Evolutionary conservation across 1,140 invertebrate species (phyloP).

Genomic region (Philaenus spumarius): DNA sequence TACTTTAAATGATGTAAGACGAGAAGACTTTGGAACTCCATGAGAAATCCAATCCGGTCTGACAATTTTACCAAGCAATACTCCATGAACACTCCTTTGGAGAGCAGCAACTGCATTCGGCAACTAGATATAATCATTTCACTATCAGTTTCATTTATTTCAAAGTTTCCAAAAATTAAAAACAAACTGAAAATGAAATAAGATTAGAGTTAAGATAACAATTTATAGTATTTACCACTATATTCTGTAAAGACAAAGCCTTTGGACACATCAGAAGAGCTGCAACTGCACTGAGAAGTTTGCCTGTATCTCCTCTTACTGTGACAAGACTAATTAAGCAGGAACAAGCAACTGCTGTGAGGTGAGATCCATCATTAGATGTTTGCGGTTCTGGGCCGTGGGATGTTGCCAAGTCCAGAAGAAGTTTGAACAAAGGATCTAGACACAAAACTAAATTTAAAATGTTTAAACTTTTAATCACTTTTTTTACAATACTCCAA

Average conservation of each 20-base stretch:
- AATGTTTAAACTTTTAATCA: no score
- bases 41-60: slow-evolving; percentile 82
- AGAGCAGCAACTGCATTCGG: slow-evolving; percentile 77
- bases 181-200: no score
- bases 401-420: slow-evolving; percentile 67
- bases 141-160: no score
- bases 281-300: slow-evolving; percentile 77
- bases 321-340: slow-evolving; percentile 85
- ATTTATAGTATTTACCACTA: slow-evolving; percentile 53
- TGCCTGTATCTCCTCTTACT: slow-evolving; percentile 89
- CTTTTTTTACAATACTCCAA: no score
- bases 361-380: slow-evolving; percentile 52
- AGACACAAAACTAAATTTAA: slow-evolving; percentile 28
- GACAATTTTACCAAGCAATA: slow-evolving; percentile 73
- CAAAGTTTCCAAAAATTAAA: no score
- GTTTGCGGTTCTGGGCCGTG: slow-evolving; percentile 45
- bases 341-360: slow-evolving; percentile 82
- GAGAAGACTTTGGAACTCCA: slow-evolving; percentile 72
- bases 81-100: slow-evolving; percentile 83
- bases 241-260: slow-evolving; percentile 66
- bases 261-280: slow-evolving; percentile 82
- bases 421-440: slow-evolving; percentile 70
- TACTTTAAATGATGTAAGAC: slow-evolving; percentile 63
- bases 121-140: slow-evolving; percentile 53
- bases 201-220: slow-evolving; percentile 8